phyloP scores from a whole-genome alignment of 2,113 vertebrate species.

The Barbus barbus region DNA sequence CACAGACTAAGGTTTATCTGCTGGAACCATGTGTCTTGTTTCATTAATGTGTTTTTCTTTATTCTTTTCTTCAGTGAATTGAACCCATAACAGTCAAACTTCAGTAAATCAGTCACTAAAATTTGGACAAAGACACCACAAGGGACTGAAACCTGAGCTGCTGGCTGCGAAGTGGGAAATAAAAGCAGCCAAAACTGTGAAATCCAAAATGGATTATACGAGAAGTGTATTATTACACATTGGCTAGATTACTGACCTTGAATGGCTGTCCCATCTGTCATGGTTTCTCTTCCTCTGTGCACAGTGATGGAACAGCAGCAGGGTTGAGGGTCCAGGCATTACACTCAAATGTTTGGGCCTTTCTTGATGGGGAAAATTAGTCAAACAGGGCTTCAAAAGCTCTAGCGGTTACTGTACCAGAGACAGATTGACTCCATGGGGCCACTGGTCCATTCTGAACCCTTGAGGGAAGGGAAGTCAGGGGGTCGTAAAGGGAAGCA shows the following conservation, averaged over 20 bases:
- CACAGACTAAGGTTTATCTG: conserved; percentile 7
- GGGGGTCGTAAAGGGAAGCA: conserved; percentile 48
- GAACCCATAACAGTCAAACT: neutral
- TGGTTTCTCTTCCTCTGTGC: conserved; percentile 37
- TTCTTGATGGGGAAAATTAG: conserved; percentile 31
- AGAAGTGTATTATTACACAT: conserved; percentile 42
- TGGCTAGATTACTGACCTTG: conserved; percentile 46
- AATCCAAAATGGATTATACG: conserved; percentile 59
- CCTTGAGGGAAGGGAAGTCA: conserved; percentile 47
- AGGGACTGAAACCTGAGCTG: neutral
- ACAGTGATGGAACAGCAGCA: conserved; percentile 38
- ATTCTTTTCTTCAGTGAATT: neutral
- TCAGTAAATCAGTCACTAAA: conserved; percentile 8
- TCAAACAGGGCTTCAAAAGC: conserved; percentile 40
- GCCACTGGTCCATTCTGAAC: neutral
- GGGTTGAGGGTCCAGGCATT: conserved; percentile 20
- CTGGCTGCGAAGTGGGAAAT: too few species aligned
- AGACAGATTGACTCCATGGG: conserved; percentile 21
- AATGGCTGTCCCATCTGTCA: conserved; percentile 50
- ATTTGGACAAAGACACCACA: neutral
- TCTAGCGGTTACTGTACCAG: conserved; percentile 40
- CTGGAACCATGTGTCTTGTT: conserved; percentile 16
- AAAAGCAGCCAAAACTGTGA: conserved; percentile 36
- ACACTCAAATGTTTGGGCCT: conserved; percentile 31
- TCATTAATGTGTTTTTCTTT: conserved; percentile 3